Base-by-base conservation (phyloP, 2,888 invertebrate genomes). In the Thysanoteuthis rhombus region DNA sequence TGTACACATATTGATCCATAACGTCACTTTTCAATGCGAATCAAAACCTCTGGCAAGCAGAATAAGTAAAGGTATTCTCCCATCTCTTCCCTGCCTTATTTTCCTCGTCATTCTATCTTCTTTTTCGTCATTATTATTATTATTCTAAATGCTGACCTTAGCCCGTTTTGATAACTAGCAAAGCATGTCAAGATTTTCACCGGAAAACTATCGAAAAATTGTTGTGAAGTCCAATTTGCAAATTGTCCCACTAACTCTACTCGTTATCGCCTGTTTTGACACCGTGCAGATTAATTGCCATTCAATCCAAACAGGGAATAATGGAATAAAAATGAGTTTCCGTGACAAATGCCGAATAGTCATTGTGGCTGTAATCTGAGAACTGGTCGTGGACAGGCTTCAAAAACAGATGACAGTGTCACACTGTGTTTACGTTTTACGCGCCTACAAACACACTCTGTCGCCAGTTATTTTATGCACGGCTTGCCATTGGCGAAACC, bases 401-500 rank as follows among this genome's bases (percentile, higher is more conserved):
- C 75, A 75, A 75, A 75, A 75, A 75, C 75, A 16, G 75, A 75
- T 75, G 75, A 75, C 75, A 75, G 75, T 75, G 75, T 75, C 75
- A 75, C 75, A 75, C 75, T n/a, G 36, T 75, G 75, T 75, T 75
- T 75, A 75, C 75, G n/a, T 75, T 75, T 16, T 75, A 75, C n/a
- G 75, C n/a, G 75, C 75, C 75, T 75, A 75, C n/a, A 75, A 75
- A 75, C n/a, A 75, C 75, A 16, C n/a, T 75, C n/a, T 75, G 75
- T 75, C 75, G 75, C 75, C 75, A 75, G 16, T 75, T n/a, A 16
- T 19, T 75, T 75, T 75, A 75, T 75, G 75, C 75, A n/a, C 75
- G 75, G 75, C 75, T 75, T 75, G 75, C 75, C 75, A 75, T 75
- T 75, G 75, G 75, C 75, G 75, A 75, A 75, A 75, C n/a, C n/a